phyloP scores from a whole-genome alignment of 2,888 invertebrate species.

The Sesia apiformis region DNA sequence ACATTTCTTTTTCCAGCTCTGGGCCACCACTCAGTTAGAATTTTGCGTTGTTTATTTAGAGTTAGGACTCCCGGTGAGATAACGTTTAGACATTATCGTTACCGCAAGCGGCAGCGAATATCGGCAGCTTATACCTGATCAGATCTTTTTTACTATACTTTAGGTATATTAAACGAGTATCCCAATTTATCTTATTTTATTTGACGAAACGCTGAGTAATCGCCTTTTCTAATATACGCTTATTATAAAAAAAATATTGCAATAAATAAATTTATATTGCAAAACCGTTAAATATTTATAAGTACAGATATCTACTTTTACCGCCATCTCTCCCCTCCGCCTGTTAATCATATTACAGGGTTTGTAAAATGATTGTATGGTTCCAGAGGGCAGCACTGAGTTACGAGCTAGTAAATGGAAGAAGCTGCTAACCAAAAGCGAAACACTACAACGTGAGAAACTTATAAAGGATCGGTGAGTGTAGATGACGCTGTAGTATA shows the following conservation, averaged over 20 bases:
- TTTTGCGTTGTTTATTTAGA: too few species aligned
- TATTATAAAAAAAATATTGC: neutral
- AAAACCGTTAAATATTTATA: too few species aligned
- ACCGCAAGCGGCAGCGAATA: too few species aligned
- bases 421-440: conserved; percentile 17
- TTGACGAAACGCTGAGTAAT: neutral
- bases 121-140: too few species aligned
- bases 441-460: conserved; percentile 36
- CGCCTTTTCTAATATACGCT: neutral
- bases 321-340: neutral
- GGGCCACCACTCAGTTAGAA: too few species aligned
- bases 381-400: conserved; percentile 43
- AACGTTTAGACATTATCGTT: too few species aligned
- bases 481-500: conserved; percentile 32
- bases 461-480: conserved; percentile 45
- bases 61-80: too few species aligned
- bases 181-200: too few species aligned
- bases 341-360: neutral
- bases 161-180: too few species aligned
- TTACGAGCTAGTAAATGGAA: conserved; percentile 16
- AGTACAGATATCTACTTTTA: neutral
- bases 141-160: too few species aligned
- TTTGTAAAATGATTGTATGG: neutral
- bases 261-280: neutral
- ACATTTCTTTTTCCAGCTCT: too few species aligned